Conservation (phyloP, 1,140 invertebrate species). For the Leptopilina clavipes region DNA sequence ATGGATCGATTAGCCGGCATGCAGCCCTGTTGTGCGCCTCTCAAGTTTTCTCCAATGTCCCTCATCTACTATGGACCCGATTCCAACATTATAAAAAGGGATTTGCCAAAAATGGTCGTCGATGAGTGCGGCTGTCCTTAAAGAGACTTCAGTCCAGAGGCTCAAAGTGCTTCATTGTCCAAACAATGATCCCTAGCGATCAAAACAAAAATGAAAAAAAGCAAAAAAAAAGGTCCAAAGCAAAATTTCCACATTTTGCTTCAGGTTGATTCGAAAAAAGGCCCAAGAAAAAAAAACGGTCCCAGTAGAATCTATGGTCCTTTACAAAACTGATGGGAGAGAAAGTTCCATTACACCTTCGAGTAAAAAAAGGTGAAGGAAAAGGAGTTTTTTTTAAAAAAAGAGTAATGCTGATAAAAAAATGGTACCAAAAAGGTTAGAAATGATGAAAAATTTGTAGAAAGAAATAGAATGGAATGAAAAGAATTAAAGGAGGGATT, state of each 20-base stretch:
- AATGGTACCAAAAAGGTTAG: neutral
- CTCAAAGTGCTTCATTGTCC: conserved; percentile 6
- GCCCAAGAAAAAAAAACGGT: neutral
- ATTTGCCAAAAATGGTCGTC: conserved; percentile 96
- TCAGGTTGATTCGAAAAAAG: conserved; percentile 4
- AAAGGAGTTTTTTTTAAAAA: conserved; percentile 45
- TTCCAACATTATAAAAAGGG: conserved; percentile 93
- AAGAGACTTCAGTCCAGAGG: conserved; percentile 49
- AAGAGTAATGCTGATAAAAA: conserved; percentile 32
- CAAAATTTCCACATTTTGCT: neutral
- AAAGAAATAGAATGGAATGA: neutral
- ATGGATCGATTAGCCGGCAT: conserved; percentile 84
- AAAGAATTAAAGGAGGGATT: neutral
- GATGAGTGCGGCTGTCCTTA: conserved; percentile 96
- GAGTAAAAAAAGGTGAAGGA: conserved; percentile 42
- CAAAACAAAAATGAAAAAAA: neutral
- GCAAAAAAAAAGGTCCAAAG: neutral
- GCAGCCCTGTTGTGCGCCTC: conserved; percentile 94
- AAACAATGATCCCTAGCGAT: conserved; percentile 22
- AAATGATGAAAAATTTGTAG: conserved; percentile 47
- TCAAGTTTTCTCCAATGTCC: conserved; percentile 93
- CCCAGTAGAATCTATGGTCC: conserved; percentile 4
- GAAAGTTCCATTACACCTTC: conserved; percentile 3
- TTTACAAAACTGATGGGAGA: conserved; percentile 14
- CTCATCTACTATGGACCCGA: conserved; percentile 95